Base-by-base conservation (phyloP, 2,113 vertebrate genomes). In the Sander lucioperca region DNA sequence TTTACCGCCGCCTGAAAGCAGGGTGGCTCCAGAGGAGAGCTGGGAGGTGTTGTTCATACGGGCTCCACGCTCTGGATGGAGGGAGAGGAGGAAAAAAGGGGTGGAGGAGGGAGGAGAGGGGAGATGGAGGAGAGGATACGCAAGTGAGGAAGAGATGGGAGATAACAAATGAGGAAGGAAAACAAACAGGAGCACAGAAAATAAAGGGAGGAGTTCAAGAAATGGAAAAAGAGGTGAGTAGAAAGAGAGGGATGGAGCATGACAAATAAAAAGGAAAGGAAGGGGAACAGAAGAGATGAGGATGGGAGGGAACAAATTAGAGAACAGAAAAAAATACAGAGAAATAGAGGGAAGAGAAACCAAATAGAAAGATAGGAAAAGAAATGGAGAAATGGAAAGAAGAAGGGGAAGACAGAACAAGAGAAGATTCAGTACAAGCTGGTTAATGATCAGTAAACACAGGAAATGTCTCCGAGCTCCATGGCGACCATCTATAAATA, bases 41-140 rank as follows among this genome's bases (percentile, higher is more conserved):
- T 96, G 95, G 58, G 89, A 82, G 73, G 84, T 87, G 16, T 97
- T 96, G 73, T 95, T 94, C 82, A 96, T 94, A 25, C 96, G 93
- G 80, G 93, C 75, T 2, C 92, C 91, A 1, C 94, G 93, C 87
- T 96, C 95, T 96, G 80, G 43, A 33, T 5, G 9, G 53, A 85
- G 2, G 54, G 16, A 43, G 23, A 65, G 50, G 7, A 45, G 14
- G 48, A 61, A 48, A 48, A 25, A 47, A 53, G 27, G 33, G 21
- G 25, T 25, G 50, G 4, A 33, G 5, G 27, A 45, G 21, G 18
- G 8, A 15, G 2, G 19, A 7, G 4, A 6, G 6, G 6, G 19
- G 1, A 6, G 23, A 57, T 14, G 13, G 23, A 19, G 19, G 3
- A 48, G 19, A 45, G 12, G 19, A 45, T 1, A 21, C 39, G 19